Conservation (phyloP, 2,113 vertebrate genomes). For the Psophia crepitans region DNA sequence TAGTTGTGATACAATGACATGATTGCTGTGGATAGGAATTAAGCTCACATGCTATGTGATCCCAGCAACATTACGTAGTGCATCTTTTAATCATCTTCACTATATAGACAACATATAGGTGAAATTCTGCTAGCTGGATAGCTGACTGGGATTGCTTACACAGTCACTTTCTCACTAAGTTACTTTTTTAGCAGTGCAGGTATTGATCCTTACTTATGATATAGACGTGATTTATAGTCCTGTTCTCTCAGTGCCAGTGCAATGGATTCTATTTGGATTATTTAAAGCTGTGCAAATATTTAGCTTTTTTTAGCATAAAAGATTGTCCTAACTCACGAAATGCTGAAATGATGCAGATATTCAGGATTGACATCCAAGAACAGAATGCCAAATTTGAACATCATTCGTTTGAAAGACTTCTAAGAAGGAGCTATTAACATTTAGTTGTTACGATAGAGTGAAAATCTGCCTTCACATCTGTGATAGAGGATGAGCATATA, state of each 20-base stretch:
- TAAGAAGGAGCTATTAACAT: not conserved
- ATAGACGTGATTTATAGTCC: not conserved
- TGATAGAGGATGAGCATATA: not conserved
- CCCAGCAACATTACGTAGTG: not conserved
- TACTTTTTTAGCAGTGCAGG: not conserved
- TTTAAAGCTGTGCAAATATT: not conserved
- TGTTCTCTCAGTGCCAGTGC: not conserved
- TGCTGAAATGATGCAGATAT: not conserved
- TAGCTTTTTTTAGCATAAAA: not conserved
- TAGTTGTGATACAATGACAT: not conserved
- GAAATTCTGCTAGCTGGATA: not conserved
- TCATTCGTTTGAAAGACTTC: not conserved
- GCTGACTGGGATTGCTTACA: not conserved
- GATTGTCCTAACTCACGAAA: not conserved
- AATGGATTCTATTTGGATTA: not conserved
- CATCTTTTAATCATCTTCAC: not conserved
- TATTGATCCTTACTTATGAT: not conserved
- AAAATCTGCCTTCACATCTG: not conserved
- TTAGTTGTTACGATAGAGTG: rapidly evolving
- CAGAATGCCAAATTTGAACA: not conserved
- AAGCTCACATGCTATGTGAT: not conserved
- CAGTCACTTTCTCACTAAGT: not conserved
- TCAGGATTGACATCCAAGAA: not conserved
- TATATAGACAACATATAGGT: not conserved
- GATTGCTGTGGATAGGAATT: not conserved